These are phyloP conservation scores for Myotis daubentonii DNA, from an alignment of 2,797 vertebrate genomes.

Conservation along the genomic window DNA sequence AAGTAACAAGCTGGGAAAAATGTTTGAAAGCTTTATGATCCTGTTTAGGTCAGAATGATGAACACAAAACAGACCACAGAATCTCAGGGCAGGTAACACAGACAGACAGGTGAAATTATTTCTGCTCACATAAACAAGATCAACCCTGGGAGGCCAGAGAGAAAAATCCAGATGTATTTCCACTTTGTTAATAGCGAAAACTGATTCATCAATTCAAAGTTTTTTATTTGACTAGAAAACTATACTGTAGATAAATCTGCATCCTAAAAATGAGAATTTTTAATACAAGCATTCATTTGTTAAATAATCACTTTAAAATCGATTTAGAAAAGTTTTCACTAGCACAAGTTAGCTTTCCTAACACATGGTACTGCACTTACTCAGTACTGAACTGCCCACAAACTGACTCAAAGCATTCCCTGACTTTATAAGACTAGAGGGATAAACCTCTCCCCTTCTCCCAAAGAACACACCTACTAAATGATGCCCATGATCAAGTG, in stretches of 20 bases:
- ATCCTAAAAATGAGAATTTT: conserved; percentile 40
- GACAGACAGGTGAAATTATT: not conserved
- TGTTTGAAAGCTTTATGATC: conserved; percentile 52
- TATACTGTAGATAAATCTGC: not conserved
- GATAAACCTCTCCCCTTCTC: not conserved
- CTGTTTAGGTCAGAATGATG: not conserved
- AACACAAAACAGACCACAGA: not conserved
- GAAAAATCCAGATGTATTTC: not conserved
- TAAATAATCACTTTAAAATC: conserved; percentile 24
- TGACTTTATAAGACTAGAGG: not conserved
- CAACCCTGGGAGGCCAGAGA: not conserved
- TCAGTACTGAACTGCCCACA: not conserved
- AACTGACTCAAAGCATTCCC: conserved; percentile 7
- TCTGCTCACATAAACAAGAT: not conserved
- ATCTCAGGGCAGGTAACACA: not conserved
- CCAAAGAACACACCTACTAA: not conserved
- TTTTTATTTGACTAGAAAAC: conserved; percentile 19
- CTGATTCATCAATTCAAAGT: conserved; percentile 29
- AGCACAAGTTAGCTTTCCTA: not conserved
- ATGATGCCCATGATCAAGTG: not conserved
- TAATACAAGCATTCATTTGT: not conserved
- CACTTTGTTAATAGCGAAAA: not conserved
- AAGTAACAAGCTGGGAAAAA: not conserved
- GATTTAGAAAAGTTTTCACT: conserved; percentile 30
- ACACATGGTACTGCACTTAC: not conserved